Base-by-base conservation (phyloP, 2,113 vertebrate species). In the Salvelinus sp. region DNA sequence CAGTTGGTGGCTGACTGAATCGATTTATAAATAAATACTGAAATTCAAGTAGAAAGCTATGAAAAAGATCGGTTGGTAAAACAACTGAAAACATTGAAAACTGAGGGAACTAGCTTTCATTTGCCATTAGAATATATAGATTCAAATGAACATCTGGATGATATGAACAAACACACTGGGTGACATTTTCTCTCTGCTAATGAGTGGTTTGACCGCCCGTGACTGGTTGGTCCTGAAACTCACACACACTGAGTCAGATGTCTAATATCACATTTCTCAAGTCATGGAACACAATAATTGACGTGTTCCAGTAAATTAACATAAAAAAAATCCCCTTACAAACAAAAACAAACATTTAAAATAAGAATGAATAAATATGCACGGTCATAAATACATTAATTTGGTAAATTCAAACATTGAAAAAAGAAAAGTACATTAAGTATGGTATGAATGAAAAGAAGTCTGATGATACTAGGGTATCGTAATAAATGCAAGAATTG, bases 331-430 rank as follows among this genome's bases (percentile, higher is more conserved):
- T 6, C 27, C 72, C 79, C 30, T 54, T 44, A 72, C 64, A 66
- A 64, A 73, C 44, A 77, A 23, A 76, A 76, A 73, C 28, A 90
- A 91, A 91, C 90, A 90, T 81, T 86, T 81, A 89, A 81, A 91
- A 88, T 85, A 91, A 74, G 88, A 91, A 91, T 88, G 83, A 93
- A 93, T 93, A 93, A 94, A 94, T 93, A 93, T 84, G 81, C 86
- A 90, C 77, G 5, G 64, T 91, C 83, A 90, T 89, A 91, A 93
- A 92, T 92, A 92, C 92, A 91, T 91, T 1, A 85, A 89, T 92
- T 92, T 91, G 89, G 89, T 91, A 90, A 90, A 88, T 89, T 88
- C 85, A 84, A 85, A 90, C 76, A 84, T 85, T 88, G 84, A 69
- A 83, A n/a, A 25, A 80, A 83, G 74, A 27, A n/a, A 74, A 81